A percentile compares a stretch with the other conserved stretches of the same genome.
Conservation (phyloP, 2,888 invertebrate species). For the Parapristionchus giblindavisi region DNA sequence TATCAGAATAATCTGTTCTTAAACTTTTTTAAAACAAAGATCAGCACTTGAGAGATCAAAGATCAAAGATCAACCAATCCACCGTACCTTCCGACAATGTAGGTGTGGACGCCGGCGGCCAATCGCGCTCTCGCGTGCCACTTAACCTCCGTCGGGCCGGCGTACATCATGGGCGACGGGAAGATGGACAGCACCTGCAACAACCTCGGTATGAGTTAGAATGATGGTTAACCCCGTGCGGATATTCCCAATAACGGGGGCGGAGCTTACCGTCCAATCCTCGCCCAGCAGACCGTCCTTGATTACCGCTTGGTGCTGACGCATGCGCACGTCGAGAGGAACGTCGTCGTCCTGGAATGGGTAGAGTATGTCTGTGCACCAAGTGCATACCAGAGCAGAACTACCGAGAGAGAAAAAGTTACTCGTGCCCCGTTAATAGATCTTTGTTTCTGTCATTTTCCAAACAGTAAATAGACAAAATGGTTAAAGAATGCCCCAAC, state of each 20-base stretch:
- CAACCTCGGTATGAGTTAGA: not conserved
- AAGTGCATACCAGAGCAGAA: no score
- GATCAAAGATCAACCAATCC: no score
- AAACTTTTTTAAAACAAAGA: not conserved
- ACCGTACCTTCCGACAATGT: constrained; percentile 85
- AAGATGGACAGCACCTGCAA: constrained; percentile 92
- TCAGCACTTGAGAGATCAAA: no score
- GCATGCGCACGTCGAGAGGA: constrained; percentile 84
- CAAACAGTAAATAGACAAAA: no score
- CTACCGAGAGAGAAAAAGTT: no score
- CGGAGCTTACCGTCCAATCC: constrained; percentile 81
- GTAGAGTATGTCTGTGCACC: no score
- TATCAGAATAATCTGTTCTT: not conserved
- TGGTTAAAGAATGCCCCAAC: no score
- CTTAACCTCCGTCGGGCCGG: constrained; percentile 95
- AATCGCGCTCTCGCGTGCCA: constrained; percentile 77
- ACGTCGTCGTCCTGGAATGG: constrained; percentile 87
- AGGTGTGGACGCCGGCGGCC: constrained; percentile 96
- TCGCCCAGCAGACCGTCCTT: constrained; percentile 79
- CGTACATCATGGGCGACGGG: constrained; percentile 99
- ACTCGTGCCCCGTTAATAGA: no score
- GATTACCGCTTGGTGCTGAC: constrained; percentile 77
- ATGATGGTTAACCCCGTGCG: not conserved
- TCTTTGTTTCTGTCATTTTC: no score
- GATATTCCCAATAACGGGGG: constrained; percentile 62